Conservation (phyloP, 1,140 invertebrate species). For the Proctacanthus coquilletti region DNA sequence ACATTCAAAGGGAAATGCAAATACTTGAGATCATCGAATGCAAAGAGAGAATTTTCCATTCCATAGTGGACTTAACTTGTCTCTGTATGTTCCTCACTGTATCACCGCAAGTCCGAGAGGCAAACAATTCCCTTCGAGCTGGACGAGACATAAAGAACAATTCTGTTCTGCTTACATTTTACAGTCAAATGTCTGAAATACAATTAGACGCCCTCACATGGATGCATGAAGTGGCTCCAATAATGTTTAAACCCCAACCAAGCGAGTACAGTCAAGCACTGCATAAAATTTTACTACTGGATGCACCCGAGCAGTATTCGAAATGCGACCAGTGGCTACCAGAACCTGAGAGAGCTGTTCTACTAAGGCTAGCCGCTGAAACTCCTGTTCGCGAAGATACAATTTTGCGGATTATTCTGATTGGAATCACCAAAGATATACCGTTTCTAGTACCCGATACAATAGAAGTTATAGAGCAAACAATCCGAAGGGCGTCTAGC, state of each 20-base stretch:
- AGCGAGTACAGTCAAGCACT: constrained; percentile 63
- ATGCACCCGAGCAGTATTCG: constrained; percentile 72
- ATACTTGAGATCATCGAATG: constrained; percentile 54
- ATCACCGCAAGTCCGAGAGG: constrained; percentile 64
- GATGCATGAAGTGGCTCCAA: constrained; percentile 65
- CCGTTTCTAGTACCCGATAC: constrained; percentile 65
- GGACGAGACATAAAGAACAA: constrained; percentile 21
- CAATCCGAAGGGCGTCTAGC: constrained; percentile 67
- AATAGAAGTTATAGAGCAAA: constrained; percentile 68
- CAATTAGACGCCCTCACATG: constrained; percentile 71
- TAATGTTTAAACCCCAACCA: constrained; percentile 53
- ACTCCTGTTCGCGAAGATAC: constrained; percentile 75
- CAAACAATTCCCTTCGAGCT: constrained; percentile 26
- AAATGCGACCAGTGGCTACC: constrained; percentile 90
- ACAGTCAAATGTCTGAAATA: constrained; percentile 55
- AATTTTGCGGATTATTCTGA: constrained; percentile 60
- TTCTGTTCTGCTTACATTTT: constrained; percentile 41
- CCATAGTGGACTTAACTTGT: constrained; percentile 70
- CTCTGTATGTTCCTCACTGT: constrained; percentile 67
- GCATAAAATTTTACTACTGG: constrained; percentile 76
- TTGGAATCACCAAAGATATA: constrained; percentile 74
- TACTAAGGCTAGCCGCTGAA: constrained; percentile 71
- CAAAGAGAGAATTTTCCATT: constrained; percentile 67
- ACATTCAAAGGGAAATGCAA: constrained; percentile 32
- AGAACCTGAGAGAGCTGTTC: constrained; percentile 63